phyloP scores from a whole-genome alignment of 2,797 vertebrate genomes.

The Typhlichthys eigenmanni region DNA sequence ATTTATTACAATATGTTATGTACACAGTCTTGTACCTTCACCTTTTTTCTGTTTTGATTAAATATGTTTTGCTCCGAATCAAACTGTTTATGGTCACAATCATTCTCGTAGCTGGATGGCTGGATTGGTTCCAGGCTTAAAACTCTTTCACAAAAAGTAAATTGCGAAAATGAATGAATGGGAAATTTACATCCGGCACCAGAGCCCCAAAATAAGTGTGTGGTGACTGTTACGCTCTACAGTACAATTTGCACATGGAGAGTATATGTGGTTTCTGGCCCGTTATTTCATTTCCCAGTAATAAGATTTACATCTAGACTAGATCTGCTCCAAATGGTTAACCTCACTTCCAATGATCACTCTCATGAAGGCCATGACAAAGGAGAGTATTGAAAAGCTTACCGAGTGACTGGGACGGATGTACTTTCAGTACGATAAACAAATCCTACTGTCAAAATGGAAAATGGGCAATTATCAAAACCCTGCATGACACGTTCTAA shows the following conservation, averaged over 20 bases:
- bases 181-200: too few species aligned
- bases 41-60: too few species aligned
- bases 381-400: constrained; percentile 34
- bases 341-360: constrained; percentile 8
- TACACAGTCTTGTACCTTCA: too few species aligned
- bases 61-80: too few species aligned
- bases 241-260: constrained; percentile 7
- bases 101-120: too few species aligned
- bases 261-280: constrained; percentile 1
- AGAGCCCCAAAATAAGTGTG: too few species aligned
- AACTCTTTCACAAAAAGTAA: too few species aligned
- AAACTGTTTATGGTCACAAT: too few species aligned
- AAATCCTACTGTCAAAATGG: constrained; percentile 53
- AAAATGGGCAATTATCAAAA: constrained; percentile 59
- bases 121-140: too few species aligned
- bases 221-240: too few species aligned
- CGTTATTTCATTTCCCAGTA: constrained; percentile 10
- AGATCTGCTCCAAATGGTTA: constrained; percentile 12
- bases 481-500: constrained; percentile 49
- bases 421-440: constrained; percentile 54
- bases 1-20: too few species aligned
- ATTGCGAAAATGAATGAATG: too few species aligned
- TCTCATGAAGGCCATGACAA: constrained; percentile 28
- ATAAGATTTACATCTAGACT: constrained; percentile 20
- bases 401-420: constrained; percentile 48